Evolutionary conservation across 2,888 invertebrate genomes (phyloP).

Genomic region (Synanthedon tipuliformis): DNA sequence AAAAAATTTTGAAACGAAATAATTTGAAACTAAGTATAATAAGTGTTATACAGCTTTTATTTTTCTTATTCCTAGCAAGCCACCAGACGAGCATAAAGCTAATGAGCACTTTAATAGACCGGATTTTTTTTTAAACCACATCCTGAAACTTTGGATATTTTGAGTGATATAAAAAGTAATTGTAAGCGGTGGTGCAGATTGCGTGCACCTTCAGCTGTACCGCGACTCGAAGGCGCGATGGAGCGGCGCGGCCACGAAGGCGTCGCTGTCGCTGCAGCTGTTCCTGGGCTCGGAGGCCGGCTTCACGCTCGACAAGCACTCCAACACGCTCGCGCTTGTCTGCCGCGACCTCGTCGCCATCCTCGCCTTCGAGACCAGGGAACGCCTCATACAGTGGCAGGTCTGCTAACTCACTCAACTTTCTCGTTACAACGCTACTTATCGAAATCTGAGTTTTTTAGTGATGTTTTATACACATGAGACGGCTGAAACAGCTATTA

Average conservation of each 20-base stretch:
- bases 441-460: too few species aligned
- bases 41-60: too few species aligned
- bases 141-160: too few species aligned
- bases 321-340: constrained; percentile 88
- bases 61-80: too few species aligned
- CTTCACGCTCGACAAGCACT: constrained; percentile 91
- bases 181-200: constrained; percentile 72
- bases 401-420: constrained; percentile 13
- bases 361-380: constrained; percentile 87
- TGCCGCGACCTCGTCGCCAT: constrained; percentile 87
- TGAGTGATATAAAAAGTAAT: constrained; percentile 1
- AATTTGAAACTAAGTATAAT: too few species aligned
- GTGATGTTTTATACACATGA: too few species aligned
- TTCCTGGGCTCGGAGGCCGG: constrained; percentile 87
- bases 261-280: constrained; percentile 85
- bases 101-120: too few species aligned
- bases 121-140: too few species aligned
- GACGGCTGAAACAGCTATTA: too few species aligned
- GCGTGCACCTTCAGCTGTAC: constrained; percentile 88
- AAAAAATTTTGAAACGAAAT: too few species aligned
- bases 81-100: too few species aligned
- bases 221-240: constrained; percentile 82
- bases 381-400: constrained; percentile 91
- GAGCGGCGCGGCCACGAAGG: constrained; percentile 73
- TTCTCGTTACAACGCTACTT: too few species aligned